Evolutionary conservation across 2,797 vertebrate genomes (phyloP), one percentile per base, ranked within the genome.

Genomic region (Malurus leucopterus): DNA sequence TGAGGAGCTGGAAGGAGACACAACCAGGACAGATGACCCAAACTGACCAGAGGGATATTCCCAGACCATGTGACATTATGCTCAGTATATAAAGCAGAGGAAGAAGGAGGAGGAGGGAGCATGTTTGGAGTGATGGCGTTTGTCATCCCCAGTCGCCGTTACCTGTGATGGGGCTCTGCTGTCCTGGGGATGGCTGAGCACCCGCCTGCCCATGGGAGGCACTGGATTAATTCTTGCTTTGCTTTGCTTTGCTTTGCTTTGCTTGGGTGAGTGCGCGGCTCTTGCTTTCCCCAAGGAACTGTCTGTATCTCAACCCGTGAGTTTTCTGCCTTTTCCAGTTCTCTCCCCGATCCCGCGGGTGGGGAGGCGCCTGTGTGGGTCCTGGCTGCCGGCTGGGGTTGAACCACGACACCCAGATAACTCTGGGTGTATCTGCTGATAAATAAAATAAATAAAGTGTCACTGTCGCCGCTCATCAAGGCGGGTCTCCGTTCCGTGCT

Each of bases 41-140:
- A 20, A 0, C 5, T 24, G 50, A 24, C 13, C 65, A 18, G 4
- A 32, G 32, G n/a, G 38, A 13, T 30, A 20, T 32, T 58, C 23
- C 65, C 65, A 32, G 30, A 32, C 29, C 23, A 8, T 0, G 2
- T 4, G 11, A 3, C 9, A 40, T 30, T 38, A 3, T 5, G 32
- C 24, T 58, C 24, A 2, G 51, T 9, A 0, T 0, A 11, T 6
- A 13, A 34, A 7, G 24, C 1, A 3, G n/a, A 29, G 13, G 13
- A 15, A 15, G 34, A 3, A 43, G 38, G 20, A 44, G 15, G 36
- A 30, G 32, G 1, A 15, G 8, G 3, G 23, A 8, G 7, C 11
- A n/a, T 0, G 2, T 57, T 49, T 44, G 23, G 8, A 29, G 27
- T 2, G 38, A 24, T 13, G 51, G 2, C 0, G 0, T 46, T 51